Evolutionary conservation across 2,113 vertebrate genomes (phyloP).

Genomic region (Petrocephalus microphthalmus): DNA sequence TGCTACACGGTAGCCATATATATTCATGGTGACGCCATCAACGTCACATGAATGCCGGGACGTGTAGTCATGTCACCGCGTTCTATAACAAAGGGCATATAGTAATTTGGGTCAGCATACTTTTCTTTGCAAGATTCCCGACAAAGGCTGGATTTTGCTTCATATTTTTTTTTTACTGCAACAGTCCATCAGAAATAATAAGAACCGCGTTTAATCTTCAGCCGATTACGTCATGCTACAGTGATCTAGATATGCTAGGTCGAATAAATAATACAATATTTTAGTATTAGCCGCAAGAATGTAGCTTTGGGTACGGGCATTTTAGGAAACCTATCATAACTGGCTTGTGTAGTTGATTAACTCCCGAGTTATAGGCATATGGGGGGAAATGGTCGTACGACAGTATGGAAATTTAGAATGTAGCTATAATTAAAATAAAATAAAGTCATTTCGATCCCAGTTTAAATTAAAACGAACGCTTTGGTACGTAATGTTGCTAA

Average conservation of each 20-base stretch:
- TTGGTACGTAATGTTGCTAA: not conserved
- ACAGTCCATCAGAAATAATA: not conserved
- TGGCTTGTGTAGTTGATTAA: not conserved
- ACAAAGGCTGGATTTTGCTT: not conserved
- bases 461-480: not conserved
- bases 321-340: not conserved
- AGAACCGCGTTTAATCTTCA: not conserved
- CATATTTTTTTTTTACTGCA: not conserved
- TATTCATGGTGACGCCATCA: conserved; percentile 21
- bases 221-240: not conserved
- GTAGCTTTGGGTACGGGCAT: not conserved
- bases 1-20: conserved; percentile 21
- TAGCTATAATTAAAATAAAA: not conserved
- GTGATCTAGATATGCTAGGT: not conserved
- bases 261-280: not conserved
- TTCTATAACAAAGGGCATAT: conserved; percentile 5
- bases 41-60: conserved; percentile 19
- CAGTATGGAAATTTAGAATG: not conserved
- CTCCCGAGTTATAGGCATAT: not conserved
- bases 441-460: not conserved
- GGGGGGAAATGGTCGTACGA: not conserved
- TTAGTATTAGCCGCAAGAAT: not conserved
- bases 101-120: conserved; percentile 12
- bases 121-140: not conserved
- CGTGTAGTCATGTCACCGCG: not conserved